Percentiles rank a stretch among this genome's conserved stretches.
Conservation (phyloP, 2,888 invertebrate species). For the Xestia xanthographa region DNA sequence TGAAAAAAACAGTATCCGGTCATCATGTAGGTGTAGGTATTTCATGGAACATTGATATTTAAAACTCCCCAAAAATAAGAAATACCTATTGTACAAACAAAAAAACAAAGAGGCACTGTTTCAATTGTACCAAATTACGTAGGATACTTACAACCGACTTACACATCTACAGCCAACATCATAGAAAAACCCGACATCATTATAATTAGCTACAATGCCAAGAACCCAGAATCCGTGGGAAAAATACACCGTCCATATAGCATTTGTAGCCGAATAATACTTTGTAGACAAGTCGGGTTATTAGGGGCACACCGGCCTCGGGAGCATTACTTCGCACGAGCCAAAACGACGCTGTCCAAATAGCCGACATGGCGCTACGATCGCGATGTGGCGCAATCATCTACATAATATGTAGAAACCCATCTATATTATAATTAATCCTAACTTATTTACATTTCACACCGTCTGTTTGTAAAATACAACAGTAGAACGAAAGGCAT, state of each 20-base stretch:
- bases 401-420: not conserved
- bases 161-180: slow-evolving; percentile 18
- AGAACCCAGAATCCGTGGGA: slow-evolving; percentile 64
- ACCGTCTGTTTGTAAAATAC: slow-evolving; percentile 17
- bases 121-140: slow-evolving; percentile 17
- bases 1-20: not conserved
- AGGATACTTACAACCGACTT: slow-evolving; percentile 19
- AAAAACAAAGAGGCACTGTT: not conserved
- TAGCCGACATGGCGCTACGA: slow-evolving; percentile 14
- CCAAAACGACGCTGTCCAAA: slow-evolving; percentile 50
- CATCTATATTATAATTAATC: slow-evolving; percentile 14
- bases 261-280: slow-evolving; percentile 61
- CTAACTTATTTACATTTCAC: slow-evolving; percentile 36
- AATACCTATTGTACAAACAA: not conserved
- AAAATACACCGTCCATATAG: slow-evolving; percentile 54
- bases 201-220: slow-evolving; percentile 64
- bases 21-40: not conserved
- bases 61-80: slow-evolving; percentile 2
- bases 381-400: slow-evolving; percentile 46
- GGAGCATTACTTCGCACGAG: slow-evolving; percentile 38
- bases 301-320: slow-evolving; percentile 57
- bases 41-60: not conserved
- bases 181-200: slow-evolving; percentile 51
- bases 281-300: slow-evolving; percentile 53
- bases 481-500: slow-evolving; percentile 3